Evolutionary conservation across 2,797 vertebrate species (phyloP).

Genomic region (Anabacerthia variegaticeps): DNA sequence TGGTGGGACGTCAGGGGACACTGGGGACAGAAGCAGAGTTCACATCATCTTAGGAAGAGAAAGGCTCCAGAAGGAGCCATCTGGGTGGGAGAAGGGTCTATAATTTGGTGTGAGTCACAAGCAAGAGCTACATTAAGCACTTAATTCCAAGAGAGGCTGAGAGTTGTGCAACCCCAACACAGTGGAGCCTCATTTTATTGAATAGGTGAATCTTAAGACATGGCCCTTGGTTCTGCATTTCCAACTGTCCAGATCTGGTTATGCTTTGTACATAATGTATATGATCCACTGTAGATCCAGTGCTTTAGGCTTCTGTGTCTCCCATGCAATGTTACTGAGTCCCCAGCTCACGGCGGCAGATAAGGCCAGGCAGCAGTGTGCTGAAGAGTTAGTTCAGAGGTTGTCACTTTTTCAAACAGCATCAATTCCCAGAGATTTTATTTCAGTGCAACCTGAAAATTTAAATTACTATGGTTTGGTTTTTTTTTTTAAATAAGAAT

Average conservation of each 20-base stretch:
- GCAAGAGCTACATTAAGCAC: neutral
- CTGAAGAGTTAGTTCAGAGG: neutral
- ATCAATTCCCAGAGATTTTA: neutral
- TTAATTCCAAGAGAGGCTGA: neutral
- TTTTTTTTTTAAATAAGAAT: neutral
- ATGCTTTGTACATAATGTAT: neutral
- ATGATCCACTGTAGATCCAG: neutral
- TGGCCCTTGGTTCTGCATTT: neutral
- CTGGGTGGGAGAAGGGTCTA: neutral
- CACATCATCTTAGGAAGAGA: neutral
- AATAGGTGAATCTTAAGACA: neutral
- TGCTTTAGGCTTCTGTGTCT: neutral
- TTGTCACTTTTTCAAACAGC: neutral
- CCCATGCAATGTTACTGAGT: neutral
- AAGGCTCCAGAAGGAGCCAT: rapidly evolving
- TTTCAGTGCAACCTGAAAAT: neutral
- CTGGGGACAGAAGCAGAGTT: neutral
- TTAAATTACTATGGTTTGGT: neutral
- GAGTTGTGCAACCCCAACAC: neutral
- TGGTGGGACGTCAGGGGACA: neutral
- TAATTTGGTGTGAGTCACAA: rapidly evolving
- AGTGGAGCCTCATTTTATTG: neutral
- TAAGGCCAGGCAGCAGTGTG: neutral
- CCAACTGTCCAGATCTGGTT: neutral
- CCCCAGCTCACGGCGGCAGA: neutral